These are phyloP conservation scores for Smutsia temminckii DNA, from an alignment of 2,797 vertebrate genomes.

Conservation along the genomic window DNA sequence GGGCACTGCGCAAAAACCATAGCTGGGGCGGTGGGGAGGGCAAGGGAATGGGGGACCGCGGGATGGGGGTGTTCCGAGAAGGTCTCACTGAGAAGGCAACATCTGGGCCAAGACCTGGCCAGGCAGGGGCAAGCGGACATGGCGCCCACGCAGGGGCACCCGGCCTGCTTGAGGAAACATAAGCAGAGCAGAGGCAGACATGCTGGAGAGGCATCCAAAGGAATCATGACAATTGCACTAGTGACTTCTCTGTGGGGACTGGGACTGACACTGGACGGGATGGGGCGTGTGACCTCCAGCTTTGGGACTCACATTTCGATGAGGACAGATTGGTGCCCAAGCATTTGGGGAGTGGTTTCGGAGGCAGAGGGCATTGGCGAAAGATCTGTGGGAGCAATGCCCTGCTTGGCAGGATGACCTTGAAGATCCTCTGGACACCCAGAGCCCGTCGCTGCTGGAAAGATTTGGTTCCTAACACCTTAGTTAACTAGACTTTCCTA, in stretches of 20 bases:
- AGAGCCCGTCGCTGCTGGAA: not conserved
- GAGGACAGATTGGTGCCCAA: not conserved
- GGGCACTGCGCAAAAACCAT: not conserved
- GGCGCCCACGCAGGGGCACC: accelerated
- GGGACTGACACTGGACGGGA: not conserved
- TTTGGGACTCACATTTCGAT: not conserved
- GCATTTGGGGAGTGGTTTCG: accelerated
- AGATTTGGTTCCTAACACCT: not conserved
- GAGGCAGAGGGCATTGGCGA: too few relatives aligned
- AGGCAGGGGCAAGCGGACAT: not conserved
- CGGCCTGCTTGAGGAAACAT: not conserved
- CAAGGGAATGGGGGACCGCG: accelerated
- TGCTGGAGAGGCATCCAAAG: not conserved
- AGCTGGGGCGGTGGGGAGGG: accelerated
- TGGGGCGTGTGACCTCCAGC: not conserved
- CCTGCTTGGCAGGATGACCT: not conserved
- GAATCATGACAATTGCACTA: not conserved
- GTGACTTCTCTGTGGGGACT: not conserved
- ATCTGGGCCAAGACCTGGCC: not conserved
- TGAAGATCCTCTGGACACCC: too few relatives aligned
- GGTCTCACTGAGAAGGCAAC: not conserved
- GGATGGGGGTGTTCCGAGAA: not conserved
- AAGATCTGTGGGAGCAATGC: accelerated
- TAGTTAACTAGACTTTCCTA: not conserved
- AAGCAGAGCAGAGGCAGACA: not conserved